Base-by-base conservation (phyloP, 2,888 invertebrate genomes). In the Desoria tigrina region DNA sequence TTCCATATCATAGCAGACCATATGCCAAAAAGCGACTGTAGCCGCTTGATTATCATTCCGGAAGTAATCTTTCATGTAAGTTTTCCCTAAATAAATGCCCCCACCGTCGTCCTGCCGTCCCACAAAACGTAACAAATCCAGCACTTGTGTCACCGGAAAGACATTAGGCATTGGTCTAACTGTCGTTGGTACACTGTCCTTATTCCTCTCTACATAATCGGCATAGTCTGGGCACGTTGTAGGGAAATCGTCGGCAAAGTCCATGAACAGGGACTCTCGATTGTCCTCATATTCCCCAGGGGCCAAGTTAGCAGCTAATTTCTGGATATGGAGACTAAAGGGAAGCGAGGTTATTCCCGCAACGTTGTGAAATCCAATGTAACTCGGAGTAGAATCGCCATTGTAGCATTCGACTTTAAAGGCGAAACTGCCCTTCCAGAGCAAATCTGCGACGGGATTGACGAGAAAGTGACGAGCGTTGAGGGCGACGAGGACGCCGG, bases 251-350 rank as follows among this genome's bases (percentile, higher is more conserved):
- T 57, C 4, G 42, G 56, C 23, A 24, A 57, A 57, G 21, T 57
- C 56, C 56, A 39, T 37, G 24, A 57, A 39, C 21, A 42, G 39
- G 4, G 56, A 57, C 7, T 23, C n/a, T 24, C 24, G 32, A 18
- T 42, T 42, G 37, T 57, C 56, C 21, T 57, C 56, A 23, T 32
- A 42, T 57, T 57, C 56, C n/a, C 42, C 56, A 23, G 56, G 56
- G 24, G 56, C 56, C 32, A 57, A 39, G 23, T 37, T 42, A 6
- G 6, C 56, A 4, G 4, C 7, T 37, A 57, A 18, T 3, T 14
- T 4, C 6, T 32, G 18, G 11, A 57, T 24, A 9, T 57, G 2
- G 2, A 39, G 2, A 2, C 37, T 7, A 18, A 11, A 28, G 21
- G 56, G 56, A 2, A 57, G 23, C 3, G 24, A 21, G 21, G 56